These are phyloP conservation scores for Oceanodroma leucorhoa DNA, from an alignment of 2,797 vertebrate genomes.

Conservation along the genomic window DNA sequence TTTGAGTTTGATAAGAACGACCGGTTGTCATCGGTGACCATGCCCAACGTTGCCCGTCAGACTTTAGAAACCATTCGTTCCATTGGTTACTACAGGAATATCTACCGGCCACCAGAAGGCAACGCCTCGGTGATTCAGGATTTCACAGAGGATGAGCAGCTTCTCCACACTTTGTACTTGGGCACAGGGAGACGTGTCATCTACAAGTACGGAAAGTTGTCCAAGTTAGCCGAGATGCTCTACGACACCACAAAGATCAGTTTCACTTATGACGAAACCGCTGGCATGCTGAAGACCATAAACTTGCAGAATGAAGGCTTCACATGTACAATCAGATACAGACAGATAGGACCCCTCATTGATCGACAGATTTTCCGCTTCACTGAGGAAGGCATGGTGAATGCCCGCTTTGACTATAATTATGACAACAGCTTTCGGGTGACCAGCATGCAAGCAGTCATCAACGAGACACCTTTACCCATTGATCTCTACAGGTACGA, in stretches of 20 bases:
- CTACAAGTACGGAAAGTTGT: conserved; percentile 94
- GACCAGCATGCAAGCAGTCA: conserved; percentile 98
- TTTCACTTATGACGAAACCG: conserved; percentile 92
- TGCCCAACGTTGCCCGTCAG: conserved; percentile 96
- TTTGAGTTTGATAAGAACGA: conserved; percentile 98
- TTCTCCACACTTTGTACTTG: conserved; percentile 91
- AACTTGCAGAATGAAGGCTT: conserved; percentile 96
- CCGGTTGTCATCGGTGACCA: conserved; percentile 92
- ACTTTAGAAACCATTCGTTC: conserved; percentile 94
- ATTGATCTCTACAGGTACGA: conserved; percentile 98
- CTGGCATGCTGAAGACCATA: conserved; percentile 95
- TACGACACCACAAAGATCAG: conserved; percentile 94
- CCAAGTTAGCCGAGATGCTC: conserved; percentile 92
- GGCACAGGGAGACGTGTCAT: conserved; percentile 92
- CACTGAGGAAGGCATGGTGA: conserved; percentile 98
- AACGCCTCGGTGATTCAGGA: conserved; percentile 94
- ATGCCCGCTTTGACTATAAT: conserved; percentile 97
- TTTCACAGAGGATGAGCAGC: conserved; percentile 90
- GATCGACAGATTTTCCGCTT: conserved; percentile 98
- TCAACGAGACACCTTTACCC: conserved; percentile 94
- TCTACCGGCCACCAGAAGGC: conserved; percentile 92
- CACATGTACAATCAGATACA: conserved; percentile 95
- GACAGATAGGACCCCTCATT: conserved; percentile 95
- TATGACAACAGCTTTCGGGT: conserved; percentile 98
- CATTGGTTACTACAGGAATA: conserved; percentile 95